These are phyloP conservation scores for Pontoporia blainvillei DNA, from an alignment of 2,113 vertebrate genomes.

Conservation along the genomic window DNA sequence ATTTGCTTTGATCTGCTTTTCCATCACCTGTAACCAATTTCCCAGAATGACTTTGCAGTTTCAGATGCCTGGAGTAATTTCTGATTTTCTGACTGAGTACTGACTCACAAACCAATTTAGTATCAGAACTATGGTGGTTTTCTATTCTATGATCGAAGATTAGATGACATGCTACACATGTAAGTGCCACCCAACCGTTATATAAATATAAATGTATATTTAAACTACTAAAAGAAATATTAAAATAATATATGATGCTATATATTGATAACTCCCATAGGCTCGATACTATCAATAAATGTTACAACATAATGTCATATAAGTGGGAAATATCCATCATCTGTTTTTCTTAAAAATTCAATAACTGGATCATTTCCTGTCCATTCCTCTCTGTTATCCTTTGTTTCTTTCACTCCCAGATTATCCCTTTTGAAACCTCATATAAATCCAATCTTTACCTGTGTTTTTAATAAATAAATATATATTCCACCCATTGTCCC, in stretches of 20 bases:
- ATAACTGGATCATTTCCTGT: background rate
- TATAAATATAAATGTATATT: background rate
- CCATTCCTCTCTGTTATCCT: background rate
- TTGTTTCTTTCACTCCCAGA: background rate
- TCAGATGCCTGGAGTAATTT: background rate
- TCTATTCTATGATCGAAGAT: background rate
- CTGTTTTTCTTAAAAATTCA: background rate
- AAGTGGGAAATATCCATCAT: background rate
- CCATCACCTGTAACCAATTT: constrained; percentile 17
- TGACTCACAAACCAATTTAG: background rate
- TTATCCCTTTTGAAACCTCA: background rate
- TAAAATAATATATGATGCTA: background rate
- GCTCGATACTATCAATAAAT: background rate
- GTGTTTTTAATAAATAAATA: background rate
- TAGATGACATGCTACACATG: background rate
- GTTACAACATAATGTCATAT: background rate
- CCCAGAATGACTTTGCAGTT: constrained; percentile 2
- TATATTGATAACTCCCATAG: background rate
- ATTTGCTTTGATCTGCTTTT: background rate
- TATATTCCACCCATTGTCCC: background rate
- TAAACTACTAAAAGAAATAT: background rate
- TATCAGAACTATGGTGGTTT: background rate
- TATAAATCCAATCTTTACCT: background rate
- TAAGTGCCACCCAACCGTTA: background rate
- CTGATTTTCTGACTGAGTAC: constrained; percentile 4